Base-by-base conservation (phyloP, 1,140 invertebrate genomes). In the Trypoxylus dichotomus region DNA sequence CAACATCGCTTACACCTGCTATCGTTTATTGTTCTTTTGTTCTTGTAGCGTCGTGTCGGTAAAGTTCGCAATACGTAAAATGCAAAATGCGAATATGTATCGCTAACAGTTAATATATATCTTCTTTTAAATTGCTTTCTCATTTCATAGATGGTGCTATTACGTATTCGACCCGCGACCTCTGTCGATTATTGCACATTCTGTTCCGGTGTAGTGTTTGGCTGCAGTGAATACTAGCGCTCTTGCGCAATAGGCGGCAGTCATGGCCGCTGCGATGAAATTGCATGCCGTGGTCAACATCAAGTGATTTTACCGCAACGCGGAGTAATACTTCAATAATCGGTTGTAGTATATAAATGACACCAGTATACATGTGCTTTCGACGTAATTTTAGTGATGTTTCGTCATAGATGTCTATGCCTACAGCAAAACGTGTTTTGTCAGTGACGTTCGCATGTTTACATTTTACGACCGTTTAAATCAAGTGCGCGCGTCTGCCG, bases 231-330 rank as follows among this genome's bases (percentile, higher is more conserved):
- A 74, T 10, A 43, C 25, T 74, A 27, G 29, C 72, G 72, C 29
- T 63, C 76, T 68, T 81, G 78, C 80, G 79, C 78, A 78, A 63
- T 63, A 68, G 29, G 63, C 41, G 43, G 72, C 75, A 77, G 79
- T 81, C 77, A 81, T 81, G 80, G 80, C 80, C 75, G 80, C 78
- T 75, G 63, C 78, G 76, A 80, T 80, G 24, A 68, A 68, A 68
- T 68, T 29, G 60, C 60, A 68, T 29, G 60, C 60, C 60, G 60
- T 68, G 8, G 60, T 68, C 60, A 68, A 68, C 60, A 29, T 68
- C 7, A 68, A 68, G 60, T 68, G 60, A 68, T 68, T 68, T 68
- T 29, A 24, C 24, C 60, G 60, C 24, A 68, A 68, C 21, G 27
- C 24, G 19, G 60, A 24, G 6, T 68, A 68, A 68, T 27, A 54